Conservation (phyloP, 64 coral and sea anemone species). For the Stichodactyla mertensii region DNA sequence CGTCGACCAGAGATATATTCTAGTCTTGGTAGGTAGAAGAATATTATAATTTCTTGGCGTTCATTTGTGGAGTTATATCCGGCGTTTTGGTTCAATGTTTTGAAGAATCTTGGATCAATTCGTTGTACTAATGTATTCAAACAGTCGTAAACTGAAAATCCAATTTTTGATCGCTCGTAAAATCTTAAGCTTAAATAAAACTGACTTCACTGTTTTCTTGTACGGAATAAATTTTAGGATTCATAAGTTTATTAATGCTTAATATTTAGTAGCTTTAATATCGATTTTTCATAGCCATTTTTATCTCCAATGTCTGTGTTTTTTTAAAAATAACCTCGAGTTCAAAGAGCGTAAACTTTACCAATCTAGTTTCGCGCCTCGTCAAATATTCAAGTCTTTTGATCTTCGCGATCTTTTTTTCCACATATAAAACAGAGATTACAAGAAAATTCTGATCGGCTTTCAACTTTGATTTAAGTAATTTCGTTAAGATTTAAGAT, state of each 20-base stretch:
- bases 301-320: not conserved
- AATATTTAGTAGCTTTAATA: not conserved
- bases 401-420: not conserved
- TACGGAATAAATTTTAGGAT: not conserved
- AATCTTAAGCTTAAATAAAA: slow-evolving; percentile 8
- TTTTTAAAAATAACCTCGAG: not conserved
- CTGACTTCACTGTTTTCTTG: not conserved
- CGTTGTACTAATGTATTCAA: slow-evolving; percentile 11
- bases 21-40: slow-evolving; percentile 49
- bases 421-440: not conserved
- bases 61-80: not conserved
- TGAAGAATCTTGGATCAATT: slow-evolving; percentile 8
- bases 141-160: not conserved
- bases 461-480: not conserved
- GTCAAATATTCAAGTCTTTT: slow-evolving; percentile 10
- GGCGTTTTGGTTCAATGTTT: not conserved
- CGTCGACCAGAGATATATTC: slow-evolving; percentile 23
- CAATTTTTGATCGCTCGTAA: slow-evolving; percentile 22
- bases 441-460: not conserved
- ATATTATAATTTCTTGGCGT: not conserved
- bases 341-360: slow-evolving; percentile 5
- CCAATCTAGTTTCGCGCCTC: not conserved
- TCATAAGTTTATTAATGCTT: not conserved
- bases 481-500: not conserved
- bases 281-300: not conserved